Base-by-base conservation (phyloP, 2,888 invertebrate species). In the Harpalus rufipes region DNA sequence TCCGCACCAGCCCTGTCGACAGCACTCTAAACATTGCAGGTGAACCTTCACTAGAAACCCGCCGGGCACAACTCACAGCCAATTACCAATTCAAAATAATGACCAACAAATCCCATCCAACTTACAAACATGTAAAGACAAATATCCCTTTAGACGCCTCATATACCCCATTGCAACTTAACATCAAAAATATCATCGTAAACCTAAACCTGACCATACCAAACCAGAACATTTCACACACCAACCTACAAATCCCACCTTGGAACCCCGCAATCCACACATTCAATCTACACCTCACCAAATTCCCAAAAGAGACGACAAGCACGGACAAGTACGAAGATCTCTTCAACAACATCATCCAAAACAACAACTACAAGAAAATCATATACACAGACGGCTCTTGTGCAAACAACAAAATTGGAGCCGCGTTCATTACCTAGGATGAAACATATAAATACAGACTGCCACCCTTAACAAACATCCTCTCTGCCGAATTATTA, bases 1-100 rank as follows among this genome's bases (percentile, higher is more conserved):
- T 85, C 44, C 74, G 85, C 32, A 83, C 85, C 7, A 86, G 83
- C 44, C 86, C 85, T 44, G 21, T 41, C 2, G 12, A 58, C 7
- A n/a, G n/a, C n/a, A n/a, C n/a, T n/a, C n/a, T n/a, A n/a, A n/a
- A n/a, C n/a, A n/a, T n/a, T n/a, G n/a, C 44, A 39, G 68, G 78
- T 63, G 72, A 85, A 41, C 25, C 41, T 1, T 76, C 86, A 2
- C 44, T 85, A 25, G 12, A 41, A 8, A 18, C 85, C 1, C 65
- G 86, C 14, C 56, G 79, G 10, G 21, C 56, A 78, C 6, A 78
- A 39, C 79, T 74, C 8, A 74, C 41, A 32, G 39, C 51, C 39
- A 44, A 10, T n/a, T 74, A 74, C 41, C 8, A 7, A 10, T 12
- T 10, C 51, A 56, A 56, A 21, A 56, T 56, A 51, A 18, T 51